A percentile compares a stretch with the other conserved stretches of the same genome.
Conservation (phyloP, 2,113 vertebrate species). For the Clinocottus analis region DNA sequence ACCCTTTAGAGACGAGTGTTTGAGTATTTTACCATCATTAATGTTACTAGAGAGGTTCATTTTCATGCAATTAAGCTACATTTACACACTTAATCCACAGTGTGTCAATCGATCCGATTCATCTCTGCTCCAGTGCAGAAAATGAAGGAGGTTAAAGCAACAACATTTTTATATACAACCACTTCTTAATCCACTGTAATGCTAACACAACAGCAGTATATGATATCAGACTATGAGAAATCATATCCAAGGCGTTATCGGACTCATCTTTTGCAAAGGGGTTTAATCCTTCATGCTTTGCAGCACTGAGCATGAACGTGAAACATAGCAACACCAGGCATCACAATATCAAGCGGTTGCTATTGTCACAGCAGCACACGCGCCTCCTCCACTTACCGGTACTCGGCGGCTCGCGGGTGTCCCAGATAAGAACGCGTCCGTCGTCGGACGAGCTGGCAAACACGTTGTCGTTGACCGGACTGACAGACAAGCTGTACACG, state of each 20-base stretch:
- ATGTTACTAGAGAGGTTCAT: neutral
- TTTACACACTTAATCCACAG: neutral
- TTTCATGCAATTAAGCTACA: neutral
- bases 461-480: constrained; percentile 97
- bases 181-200: neutral
- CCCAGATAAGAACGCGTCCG: constrained; percentile 98
- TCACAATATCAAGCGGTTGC: neutral
- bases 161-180: neutral
- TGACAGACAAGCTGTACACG: constrained; percentile 98
- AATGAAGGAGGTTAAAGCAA: neutral
- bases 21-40: neutral
- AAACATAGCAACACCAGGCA: neutral
- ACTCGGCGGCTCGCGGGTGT: constrained; percentile 94
- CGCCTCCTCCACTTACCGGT: constrained; percentile 84
- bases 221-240: neutral
- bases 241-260: neutral
- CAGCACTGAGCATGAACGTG: neutral
- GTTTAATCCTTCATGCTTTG: neutral
- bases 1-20: neutral
- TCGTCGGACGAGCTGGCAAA: constrained; percentile 99
- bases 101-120: neutral
- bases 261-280: neutral
- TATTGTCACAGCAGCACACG: neutral
- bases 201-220: neutral
- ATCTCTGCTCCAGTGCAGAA: neutral